Evolutionary conservation across 2,113 vertebrate species (phyloP).

Genomic region (Lucifuga dentata): DNA sequence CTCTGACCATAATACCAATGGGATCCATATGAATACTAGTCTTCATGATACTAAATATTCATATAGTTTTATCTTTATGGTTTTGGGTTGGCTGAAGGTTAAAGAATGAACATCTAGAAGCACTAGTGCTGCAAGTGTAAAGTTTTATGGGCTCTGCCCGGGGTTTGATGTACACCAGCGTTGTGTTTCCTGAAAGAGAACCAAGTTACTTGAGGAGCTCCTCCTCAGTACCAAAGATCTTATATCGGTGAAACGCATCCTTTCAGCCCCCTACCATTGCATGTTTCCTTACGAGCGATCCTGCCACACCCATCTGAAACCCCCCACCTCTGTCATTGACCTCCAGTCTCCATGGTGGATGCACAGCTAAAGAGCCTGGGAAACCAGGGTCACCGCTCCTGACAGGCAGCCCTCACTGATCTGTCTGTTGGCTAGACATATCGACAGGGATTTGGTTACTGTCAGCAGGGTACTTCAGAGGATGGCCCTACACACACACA

Average conservation of each 20-base stretch:
- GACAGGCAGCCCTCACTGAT: conserved; percentile 90
- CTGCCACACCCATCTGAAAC: conserved; percentile 51
- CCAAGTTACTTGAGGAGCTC: too few species aligned
- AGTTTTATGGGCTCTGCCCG: too few species aligned
- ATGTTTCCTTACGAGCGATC: conserved; percentile 22
- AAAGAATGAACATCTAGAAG: too few species aligned
- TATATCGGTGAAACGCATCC: conserved; percentile 7
- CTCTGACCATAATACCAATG: too few species aligned
- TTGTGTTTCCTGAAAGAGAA: too few species aligned
- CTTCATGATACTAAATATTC: too few species aligned
- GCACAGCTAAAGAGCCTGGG: conserved; percentile 84
- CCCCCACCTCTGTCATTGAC: conserved; percentile 72
- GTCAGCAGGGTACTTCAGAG: conserved; percentile 84
- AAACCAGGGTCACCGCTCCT: conserved; percentile 88
- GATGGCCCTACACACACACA: conserved; percentile 19
- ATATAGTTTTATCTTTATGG: too few species aligned
- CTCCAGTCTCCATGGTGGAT: conserved; percentile 88
- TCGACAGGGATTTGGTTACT: conserved; percentile 89
- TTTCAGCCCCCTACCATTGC: conserved; percentile 27
- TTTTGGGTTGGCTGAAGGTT: too few species aligned
- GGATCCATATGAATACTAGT: too few species aligned
- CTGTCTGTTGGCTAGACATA: conserved; percentile 79
- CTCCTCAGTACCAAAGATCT: too few species aligned
- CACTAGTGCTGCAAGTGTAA: too few species aligned
- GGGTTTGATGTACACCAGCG: too few species aligned